Percentiles rank a stretch among this genome's conserved stretches.
Conservation (phyloP, 92 coral and sea anemone species). For the Galaxea fascicularis region DNA sequence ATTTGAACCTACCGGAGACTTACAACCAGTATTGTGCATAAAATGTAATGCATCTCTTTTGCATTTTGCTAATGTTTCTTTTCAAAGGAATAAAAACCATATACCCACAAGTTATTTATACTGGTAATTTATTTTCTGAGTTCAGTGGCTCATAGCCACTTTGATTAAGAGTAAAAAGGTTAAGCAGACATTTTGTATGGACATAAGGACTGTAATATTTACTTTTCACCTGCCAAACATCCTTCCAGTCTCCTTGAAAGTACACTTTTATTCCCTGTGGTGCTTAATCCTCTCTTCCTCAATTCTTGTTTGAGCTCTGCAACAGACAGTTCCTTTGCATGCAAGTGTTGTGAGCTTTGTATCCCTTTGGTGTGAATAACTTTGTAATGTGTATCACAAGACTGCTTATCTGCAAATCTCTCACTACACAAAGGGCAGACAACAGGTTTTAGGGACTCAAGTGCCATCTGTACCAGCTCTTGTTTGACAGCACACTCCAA, state of each 20-base stretch:
- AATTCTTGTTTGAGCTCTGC: conserved; percentile 56
- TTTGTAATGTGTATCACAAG: conserved; percentile 24
- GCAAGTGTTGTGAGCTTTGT: conserved; percentile 12
- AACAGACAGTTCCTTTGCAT: conserved; percentile 59
- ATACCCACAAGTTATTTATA: background rate
- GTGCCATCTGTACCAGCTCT: conserved; percentile 16
- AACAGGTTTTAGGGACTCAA: conserved; percentile 48
- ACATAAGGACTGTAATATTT: background rate
- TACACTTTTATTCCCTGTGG: background rate
- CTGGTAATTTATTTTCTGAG: too few relatives aligned
- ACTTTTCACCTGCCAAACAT: conserved; percentile 13
- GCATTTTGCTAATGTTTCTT: background rate
- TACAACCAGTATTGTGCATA: background rate
- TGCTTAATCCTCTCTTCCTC: conserved; percentile 48
- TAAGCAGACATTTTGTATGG: background rate
- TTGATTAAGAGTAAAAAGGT: background rate
- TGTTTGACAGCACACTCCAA: conserved; percentile 39
- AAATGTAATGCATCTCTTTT: background rate
- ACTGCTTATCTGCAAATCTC: conserved; percentile 43
- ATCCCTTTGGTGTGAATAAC: conserved; percentile 35
- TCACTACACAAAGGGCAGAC: conserved; percentile 40
- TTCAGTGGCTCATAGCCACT: background rate
- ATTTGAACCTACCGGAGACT: background rate
- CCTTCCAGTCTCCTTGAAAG: conserved; percentile 3
- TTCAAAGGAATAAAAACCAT: background rate